Base-by-base conservation (phyloP, 2,888 invertebrate species). In the Epistrophe eligans region DNA sequence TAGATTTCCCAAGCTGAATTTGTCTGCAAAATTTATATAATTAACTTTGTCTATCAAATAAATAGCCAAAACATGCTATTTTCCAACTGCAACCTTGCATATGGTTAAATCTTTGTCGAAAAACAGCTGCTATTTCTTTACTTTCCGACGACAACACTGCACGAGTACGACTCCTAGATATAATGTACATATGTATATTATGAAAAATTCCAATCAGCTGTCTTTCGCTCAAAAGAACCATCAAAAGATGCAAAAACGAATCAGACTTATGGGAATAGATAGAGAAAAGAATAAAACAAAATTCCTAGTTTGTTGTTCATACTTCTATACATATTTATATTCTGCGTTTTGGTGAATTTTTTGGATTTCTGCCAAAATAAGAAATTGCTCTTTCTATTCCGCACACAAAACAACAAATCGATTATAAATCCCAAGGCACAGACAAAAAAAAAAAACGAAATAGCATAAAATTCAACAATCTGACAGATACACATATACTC, bases 181-280 rank as follows among this genome's bases (percentile, higher is more conserved):
- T 1, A 24, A n/a, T n/a, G n/a, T n/a, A 4, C 4, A 6, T 0
- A 15, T 8, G 2, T 55, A 6, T 32, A 15, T 43, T 55, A 38
- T 80, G 84, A 84, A 73, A 84, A 72, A 84, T 80, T 77, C 40
- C 58, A 84, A 84, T 84, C 84, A 84, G 84, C 79, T 84, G 84
- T 79, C 52, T 70, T 84, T 83, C 13, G 17, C 11, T 24, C 19
- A 43, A 24, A 15, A 28, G 50, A 40, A 77, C 11, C 8, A 24
- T 24, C 24, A 55, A 52, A 48, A 55, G 15, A 52, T 35, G 17
- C 40, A 55, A 55, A 64, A 24, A 38, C 11, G 13, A 70, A n/a
- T 15, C 28, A 43, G 43, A 62, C 58, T 58, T 58, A 6, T 17
- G 15, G 43, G 15, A 7, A 45, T 4, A 4, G 15, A 6, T 28